Evolutionary conservation across 2,888 invertebrate species (phyloP).

Genomic region (Caenorhabditis afra): DNA sequence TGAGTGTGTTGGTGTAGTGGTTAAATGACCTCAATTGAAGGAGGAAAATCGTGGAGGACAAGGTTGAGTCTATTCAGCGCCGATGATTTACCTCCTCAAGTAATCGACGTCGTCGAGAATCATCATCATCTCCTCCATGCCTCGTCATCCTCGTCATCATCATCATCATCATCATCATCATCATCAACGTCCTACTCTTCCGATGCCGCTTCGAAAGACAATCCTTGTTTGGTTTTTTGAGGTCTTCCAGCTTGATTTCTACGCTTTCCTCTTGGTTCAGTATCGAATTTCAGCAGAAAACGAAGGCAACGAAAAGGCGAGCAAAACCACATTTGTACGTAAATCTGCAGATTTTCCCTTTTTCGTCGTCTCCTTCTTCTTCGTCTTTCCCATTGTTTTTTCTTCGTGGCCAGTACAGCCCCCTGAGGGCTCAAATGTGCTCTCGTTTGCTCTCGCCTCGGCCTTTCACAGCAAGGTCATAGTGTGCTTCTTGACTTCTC

Average conservation of each 20-base stretch:
- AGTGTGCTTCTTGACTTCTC: neutral
- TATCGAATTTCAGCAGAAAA: constrained; percentile 38
- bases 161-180: neutral
- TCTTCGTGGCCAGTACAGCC: neutral
- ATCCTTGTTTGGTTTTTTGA: constrained; percentile 8
- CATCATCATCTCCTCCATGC: constrained; percentile 7
- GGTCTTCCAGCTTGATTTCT: neutral
- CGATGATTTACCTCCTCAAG: constrained; percentile 28
- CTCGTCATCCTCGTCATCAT: neutral
- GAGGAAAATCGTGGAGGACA: constrained; percentile 1
- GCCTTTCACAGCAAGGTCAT: neutral
- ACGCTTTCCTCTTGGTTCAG: constrained; percentile 20
- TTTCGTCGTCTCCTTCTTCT: neutral
- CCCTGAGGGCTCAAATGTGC: constrained; percentile 11
- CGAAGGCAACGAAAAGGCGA: neutral
- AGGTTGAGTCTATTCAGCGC: constrained; percentile 33
- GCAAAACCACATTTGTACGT: constrained; percentile 39
- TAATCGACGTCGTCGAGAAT: constrained; percentile 25
- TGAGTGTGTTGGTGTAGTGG: constrained; percentile 10
- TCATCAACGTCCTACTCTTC: constrained; percentile 14
- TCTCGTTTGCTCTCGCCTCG: constrained; percentile 4
- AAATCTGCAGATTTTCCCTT: constrained; percentile 9
- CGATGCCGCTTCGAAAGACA: neutral
- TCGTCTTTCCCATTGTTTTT: neutral
- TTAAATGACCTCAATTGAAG: constrained; percentile 49